These are phyloP conservation scores for Subacronicta megacephala DNA, from an alignment of 2,888 invertebrate species.

Conservation along the genomic window DNA sequence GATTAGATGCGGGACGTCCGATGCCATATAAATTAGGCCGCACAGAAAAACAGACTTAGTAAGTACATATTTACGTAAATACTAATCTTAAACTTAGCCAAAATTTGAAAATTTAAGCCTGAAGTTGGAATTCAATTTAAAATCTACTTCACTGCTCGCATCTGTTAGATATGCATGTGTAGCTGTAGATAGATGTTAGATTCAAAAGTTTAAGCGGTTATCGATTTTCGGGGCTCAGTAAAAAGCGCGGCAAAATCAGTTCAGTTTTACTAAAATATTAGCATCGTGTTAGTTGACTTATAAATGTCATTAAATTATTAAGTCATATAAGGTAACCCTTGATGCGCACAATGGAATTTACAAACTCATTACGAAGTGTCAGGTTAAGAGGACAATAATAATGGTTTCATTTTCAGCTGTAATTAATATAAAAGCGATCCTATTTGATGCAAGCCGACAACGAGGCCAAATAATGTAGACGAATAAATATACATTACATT, in stretches of 20 bases:
- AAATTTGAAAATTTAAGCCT: slow-evolving; percentile 5
- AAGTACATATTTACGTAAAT: slow-evolving; percentile 63
- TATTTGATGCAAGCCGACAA: slow-evolving; percentile 78
- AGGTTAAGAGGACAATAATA: slow-evolving; percentile 57
- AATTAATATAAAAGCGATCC: slow-evolving; percentile 74
- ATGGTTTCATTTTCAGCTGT: slow-evolving; percentile 61
- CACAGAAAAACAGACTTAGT: slow-evolving; percentile 81
- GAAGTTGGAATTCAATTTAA: slow-evolving; percentile 6
- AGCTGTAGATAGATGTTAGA: slow-evolving; percentile 10
- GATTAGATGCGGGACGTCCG: slow-evolving; percentile 90
- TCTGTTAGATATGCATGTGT: slow-evolving; percentile 12
- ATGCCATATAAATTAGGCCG: slow-evolving; percentile 89
- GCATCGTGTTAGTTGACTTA: background rate
- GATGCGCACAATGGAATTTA: slow-evolving; percentile 33
- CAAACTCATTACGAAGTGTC: slow-evolving; percentile 54
- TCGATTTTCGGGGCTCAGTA: slow-evolving; percentile 10
- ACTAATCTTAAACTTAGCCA: slow-evolving; percentile 31
- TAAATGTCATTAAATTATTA: slow-evolving; percentile 9
- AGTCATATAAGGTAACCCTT: slow-evolving; percentile 13
- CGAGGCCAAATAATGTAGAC: slow-evolving; percentile 83
- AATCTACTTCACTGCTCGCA: background rate
- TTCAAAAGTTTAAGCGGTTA: slow-evolving; percentile 26
- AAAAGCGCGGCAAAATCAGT: slow-evolving; percentile 36
- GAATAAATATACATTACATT: slow-evolving; percentile 89
- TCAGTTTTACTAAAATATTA: background rate